Base-by-base conservation (phyloP, 2,113 vertebrate genomes). In the Trogon surrucura region DNA sequence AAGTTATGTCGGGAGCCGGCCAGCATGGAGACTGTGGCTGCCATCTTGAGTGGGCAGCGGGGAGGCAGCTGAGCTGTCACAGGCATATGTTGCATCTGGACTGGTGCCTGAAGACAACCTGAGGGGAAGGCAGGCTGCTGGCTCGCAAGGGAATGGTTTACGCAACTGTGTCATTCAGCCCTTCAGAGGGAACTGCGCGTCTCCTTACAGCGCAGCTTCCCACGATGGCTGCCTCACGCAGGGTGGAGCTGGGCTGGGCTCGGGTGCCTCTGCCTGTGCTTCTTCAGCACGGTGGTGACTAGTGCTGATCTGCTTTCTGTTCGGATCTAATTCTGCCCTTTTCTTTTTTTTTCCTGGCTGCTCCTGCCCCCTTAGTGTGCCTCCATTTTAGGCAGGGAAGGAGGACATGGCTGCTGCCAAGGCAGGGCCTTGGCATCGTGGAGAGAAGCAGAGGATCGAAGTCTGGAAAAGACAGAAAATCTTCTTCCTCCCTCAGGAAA, bases 101-200 rank as follows among this genome's bases (percentile, higher is more conserved):
- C 30, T 21, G 19, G 34, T 5, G 16, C 69, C 34, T 16, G 14
- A 20, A 44, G 32, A 50, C 67, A 81, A 36, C 44, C 67, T 51
- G 60, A 44, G 60, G 36, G 34, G 44, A 30, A 65, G 44, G 50
- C 34, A 41, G 75, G 67, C 60, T 88, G 86, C 67, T 50, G 16
- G 34, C 25, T 88, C 6, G 1, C 34, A 18, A 25, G 9, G 21
- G 44, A 57, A 66, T 34, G 34, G 20, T 30, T 65, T 65, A 9
- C 2, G 2, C 21, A 32, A 18, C 38, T 14, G 11, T 20, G 20
- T 54, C 16, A 13, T 3, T 5, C 34, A 34, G 58, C 25, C 34
- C 11, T 41, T 25, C 4, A 10, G n/a, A 57, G 44, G 51, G 71
- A 72, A 45, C 30, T 1, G 2, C 11, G 5, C 2, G 0, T 15